Evolutionary conservation across 2,888 invertebrate species (phyloP), one percentile per base, ranked within the genome.

Genomic region (Terebella lapidaria): DNA sequence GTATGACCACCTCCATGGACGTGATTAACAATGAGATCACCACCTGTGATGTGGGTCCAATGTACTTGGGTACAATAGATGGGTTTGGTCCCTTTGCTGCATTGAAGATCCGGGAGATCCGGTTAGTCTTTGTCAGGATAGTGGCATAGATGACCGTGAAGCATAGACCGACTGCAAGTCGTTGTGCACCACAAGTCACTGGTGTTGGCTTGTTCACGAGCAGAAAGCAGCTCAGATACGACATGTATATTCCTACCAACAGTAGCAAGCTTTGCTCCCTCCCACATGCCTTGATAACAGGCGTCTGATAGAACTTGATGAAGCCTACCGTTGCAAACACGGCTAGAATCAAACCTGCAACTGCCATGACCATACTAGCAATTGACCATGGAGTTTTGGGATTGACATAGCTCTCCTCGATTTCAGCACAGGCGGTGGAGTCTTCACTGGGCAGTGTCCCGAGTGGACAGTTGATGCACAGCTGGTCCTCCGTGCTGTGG

Each of bases 51-150:
- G 65, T 67, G 0, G 77, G 75, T 56, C 72, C 74, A n/a, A 73
- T 77, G 54, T 74, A 82, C 69, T 78, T 80, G n/a, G 83, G 80
- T 52, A 82, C 81, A 42, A 80, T 67, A 1, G 68, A 60, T 75
- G 1, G 81, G 64, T 66, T 60, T 28, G 61, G 54, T 51, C 53
- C 46, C 24, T 5, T 26, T n/a, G n/a, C n/a, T 15, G 64, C 65
- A 70, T 82, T 82, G 74, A 85, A 85, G 69, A 85, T 84, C 60
- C 85, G 74, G 28, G 84, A 83, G 54, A 85, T 84, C 54, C 85
- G 72, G 67, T 84, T 85, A 29, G 84, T 85, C 71, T 85, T 85
- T 5, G 84, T 84, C 15, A 84, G 82, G 24, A 85, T 80, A 10
- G 85, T 83, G 0, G 84, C 81, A 69, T 85, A 85, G 68, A 84